These are phyloP conservation scores for Ennomos quercinarius DNA, from an alignment of 2,888 invertebrate genomes.

Conservation along the genomic window DNA sequence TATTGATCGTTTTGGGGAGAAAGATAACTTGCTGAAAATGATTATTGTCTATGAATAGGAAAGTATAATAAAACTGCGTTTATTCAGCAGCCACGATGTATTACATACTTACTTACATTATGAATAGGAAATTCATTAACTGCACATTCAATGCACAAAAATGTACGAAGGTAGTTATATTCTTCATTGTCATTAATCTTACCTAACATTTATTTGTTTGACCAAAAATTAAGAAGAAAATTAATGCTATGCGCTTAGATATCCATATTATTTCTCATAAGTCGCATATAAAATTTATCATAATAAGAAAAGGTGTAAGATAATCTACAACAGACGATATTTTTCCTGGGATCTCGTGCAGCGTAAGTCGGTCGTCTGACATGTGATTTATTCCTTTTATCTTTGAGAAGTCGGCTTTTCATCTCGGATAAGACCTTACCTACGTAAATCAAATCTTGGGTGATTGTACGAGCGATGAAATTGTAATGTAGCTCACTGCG, in stretches of 20 bases:
- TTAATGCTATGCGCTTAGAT: neutral
- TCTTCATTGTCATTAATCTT: neutral
- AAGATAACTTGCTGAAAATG: no score
- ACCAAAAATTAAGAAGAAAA: no score
- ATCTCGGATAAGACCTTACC: conserved; percentile 67
- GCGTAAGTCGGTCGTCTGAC: conserved; percentile 73
- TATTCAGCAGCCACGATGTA: neutral
- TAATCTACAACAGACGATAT: conserved; percentile 53
- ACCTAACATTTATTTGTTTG: neutral
- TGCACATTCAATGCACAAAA: neutral
- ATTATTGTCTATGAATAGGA: no score
- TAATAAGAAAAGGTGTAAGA: conserved; percentile 29
- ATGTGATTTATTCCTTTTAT: conserved; percentile 81
- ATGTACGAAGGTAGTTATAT: neutral
- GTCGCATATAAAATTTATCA: conserved; percentile 17
- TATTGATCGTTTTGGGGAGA: no score
- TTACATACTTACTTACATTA: neutral
- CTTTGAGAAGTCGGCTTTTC: conserved; percentile 69
- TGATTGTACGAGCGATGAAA: conserved; percentile 66
- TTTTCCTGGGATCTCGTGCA: conserved; percentile 53
- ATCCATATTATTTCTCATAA: neutral
- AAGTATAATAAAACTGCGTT: no score
- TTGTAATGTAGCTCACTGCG: conserved; percentile 57
- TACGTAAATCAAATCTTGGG: conserved; percentile 72
- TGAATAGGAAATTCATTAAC: no score